Evolutionary conservation across 1,140 invertebrate genomes (phyloP), one percentile per base, ranked within the genome.

Genomic region (Wiebesia pumilae): DNA sequence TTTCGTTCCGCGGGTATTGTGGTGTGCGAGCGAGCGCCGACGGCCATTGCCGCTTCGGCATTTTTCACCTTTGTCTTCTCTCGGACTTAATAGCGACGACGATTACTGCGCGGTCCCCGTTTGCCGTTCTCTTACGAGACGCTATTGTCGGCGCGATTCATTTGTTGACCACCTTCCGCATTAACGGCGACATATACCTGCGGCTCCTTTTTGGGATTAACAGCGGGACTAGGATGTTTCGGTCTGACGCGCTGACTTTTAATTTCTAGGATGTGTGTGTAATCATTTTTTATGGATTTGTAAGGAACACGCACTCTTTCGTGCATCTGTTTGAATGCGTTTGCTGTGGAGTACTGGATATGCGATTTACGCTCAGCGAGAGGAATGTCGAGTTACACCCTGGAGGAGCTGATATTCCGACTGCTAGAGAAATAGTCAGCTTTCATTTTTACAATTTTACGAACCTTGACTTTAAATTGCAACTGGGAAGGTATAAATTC

Each of bases 61-160:
- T 75, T 43, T 75, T 75, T 43, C 71, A 75, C 40, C 71, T 75
- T 75, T 43, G 71, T 75, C 71, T 75, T n/a, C 24, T 9, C 38
- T 35, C 38, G 21, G 24, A 10, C 71, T 75, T 43, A 71, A 71
- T 71, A 71, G 33, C 69, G 33, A 21, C 10, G 7, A 14, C 33
- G 38, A 47, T n/a, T 51, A 51, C 27, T 16, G 65, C 27, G 24
- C 3, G 65, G 3, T 27, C 27, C 65, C 65, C 27, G 27, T 27
- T 78, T 16, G 16, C 6, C 38, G 38, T 1, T 24, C 14, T 43
- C 38, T 43, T 10, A 1, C 35, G 35, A 3, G 3, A 0, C 38
- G 1, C 33, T 7, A 27, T 73, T 73, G 40, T 54, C 77, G 19
- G 51, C 35, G 33, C 51, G 30, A 19, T 27, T n/a, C 78, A 27